Conservation (phyloP, 1,140 invertebrate genomes). For the Nilaparvata lugens region DNA sequence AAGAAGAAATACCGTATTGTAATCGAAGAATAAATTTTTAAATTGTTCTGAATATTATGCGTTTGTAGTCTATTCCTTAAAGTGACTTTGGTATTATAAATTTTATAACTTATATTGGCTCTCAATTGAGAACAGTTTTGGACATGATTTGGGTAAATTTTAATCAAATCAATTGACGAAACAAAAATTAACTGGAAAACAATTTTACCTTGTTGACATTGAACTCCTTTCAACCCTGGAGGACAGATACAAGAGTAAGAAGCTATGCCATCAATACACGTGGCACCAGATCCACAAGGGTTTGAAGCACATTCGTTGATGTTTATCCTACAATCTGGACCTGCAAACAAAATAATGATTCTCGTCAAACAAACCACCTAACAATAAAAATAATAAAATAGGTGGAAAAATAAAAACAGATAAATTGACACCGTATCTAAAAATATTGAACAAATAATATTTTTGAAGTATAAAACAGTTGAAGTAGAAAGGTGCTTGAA, state of each 20-base stretch:
- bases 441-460: not conserved
- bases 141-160: too few relatives aligned
- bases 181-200: too few relatives aligned
- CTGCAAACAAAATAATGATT: not conserved
- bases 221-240: constrained; percentile 57
- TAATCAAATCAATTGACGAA: too few relatives aligned
- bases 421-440: not conserved
- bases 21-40: too few relatives aligned
- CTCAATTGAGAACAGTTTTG: too few relatives aligned
- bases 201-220: constrained; percentile 48
- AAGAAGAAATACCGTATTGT: too few relatives aligned
- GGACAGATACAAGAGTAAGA: constrained; percentile 75
- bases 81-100: too few relatives aligned
- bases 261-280: constrained; percentile 66
- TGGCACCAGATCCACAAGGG: constrained; percentile 77
- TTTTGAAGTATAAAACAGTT: not conserved
- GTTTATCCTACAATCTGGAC: constrained; percentile 61
- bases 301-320: constrained; percentile 67
- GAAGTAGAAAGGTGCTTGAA: too few relatives aligned
- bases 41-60: too few relatives aligned
- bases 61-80: too few relatives aligned
- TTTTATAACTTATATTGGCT: too few relatives aligned
- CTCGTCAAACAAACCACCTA: not conserved
- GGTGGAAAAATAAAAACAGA: not conserved
- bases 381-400: not conserved